Conservation (phyloP, 2,888 invertebrate genomes). For the Catocala fraxini region DNA sequence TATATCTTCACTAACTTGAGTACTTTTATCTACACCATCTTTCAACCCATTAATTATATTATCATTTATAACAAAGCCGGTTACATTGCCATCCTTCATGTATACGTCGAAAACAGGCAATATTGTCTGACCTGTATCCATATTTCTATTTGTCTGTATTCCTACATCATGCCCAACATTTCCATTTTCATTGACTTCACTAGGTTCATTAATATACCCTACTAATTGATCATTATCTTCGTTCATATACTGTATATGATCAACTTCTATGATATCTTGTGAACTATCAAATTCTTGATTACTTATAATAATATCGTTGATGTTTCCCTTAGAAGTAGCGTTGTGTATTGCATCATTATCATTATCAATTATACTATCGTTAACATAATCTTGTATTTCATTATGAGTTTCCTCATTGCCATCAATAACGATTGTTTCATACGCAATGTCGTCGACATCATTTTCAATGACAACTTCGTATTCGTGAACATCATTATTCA, state of each 20-base stretch:
- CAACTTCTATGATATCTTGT: slow-evolving; percentile 22
- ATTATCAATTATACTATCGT: slow-evolving; percentile 10
- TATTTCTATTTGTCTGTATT: slow-evolving; percentile 41
- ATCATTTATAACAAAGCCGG: slow-evolving; percentile 56
- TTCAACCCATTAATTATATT: slow-evolving; percentile 38
- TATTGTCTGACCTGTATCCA: slow-evolving; percentile 46
- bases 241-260: slow-evolving; percentile 33
- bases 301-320: slow-evolving; percentile 1
- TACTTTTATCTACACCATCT: slow-evolving; percentile 48
- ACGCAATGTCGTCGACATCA: slow-evolving; percentile 39
- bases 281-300: slow-evolving; percentile 14
- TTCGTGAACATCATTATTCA: slow-evolving; percentile 21
- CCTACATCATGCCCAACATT: slow-evolving; percentile 37
- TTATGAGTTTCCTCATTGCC: slow-evolving; percentile 22
- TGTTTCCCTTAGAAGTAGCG: neutral
- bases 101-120: slow-evolving; percentile 60
- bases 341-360: slow-evolving; percentile 10
- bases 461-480: slow-evolving; percentile 17
- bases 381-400: slow-evolving; percentile 26
- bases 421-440: slow-evolving; percentile 46
- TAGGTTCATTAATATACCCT: slow-evolving; percentile 22
- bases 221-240: slow-evolving; percentile 27
- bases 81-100: slow-evolving; percentile 62
- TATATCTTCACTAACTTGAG: slow-evolving; percentile 45
- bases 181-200: slow-evolving; percentile 25